These are phyloP conservation scores for Xylota sylvarum DNA, from an alignment of 2,888 invertebrate species.

Conservation along the genomic window DNA sequence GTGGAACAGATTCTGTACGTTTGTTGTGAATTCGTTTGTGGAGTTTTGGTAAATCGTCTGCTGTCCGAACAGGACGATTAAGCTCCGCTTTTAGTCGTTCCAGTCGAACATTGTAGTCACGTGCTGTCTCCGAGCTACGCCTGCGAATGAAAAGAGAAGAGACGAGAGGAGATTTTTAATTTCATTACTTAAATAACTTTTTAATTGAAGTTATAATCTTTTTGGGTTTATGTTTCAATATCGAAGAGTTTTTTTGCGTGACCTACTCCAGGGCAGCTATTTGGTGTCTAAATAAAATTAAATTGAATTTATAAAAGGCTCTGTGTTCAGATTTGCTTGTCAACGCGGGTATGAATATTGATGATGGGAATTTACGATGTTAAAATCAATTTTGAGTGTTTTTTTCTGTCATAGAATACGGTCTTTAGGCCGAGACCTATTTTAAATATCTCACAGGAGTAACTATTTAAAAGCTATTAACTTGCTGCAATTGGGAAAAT, in stretches of 20 bases:
- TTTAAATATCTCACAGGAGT: too few relatives aligned
- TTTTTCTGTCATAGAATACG: too few relatives aligned
- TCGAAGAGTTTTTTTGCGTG: neutral
- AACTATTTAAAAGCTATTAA: too few relatives aligned
- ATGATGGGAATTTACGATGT: neutral
- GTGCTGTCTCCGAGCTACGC: slow-evolving; percentile 78
- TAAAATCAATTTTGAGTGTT: neutral
- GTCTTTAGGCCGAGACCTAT: too few relatives aligned
- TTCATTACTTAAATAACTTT: slow-evolving; percentile 21
- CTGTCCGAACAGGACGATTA: slow-evolving; percentile 81
- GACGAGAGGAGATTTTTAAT: slow-evolving; percentile 22
- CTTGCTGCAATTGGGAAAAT: too few relatives aligned
- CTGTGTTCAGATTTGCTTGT: neutral
- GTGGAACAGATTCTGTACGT: slow-evolving; percentile 43
- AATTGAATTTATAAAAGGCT: neutral
- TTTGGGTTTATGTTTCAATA: slow-evolving; percentile 7
- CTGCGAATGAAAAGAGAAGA: slow-evolving; percentile 68
- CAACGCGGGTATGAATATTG: neutral
- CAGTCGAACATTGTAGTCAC: slow-evolving; percentile 81
- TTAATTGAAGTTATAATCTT: slow-evolving; percentile 17
- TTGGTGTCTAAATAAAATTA: neutral
- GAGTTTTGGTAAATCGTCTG: slow-evolving; percentile 69
- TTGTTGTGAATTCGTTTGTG: slow-evolving; percentile 68
- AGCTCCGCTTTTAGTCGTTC: slow-evolving; percentile 83
- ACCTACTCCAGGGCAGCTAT: neutral